Evolutionary conservation across 2,113 vertebrate genomes (phyloP).

Genomic region (Mionectes macconnelli): DNA sequence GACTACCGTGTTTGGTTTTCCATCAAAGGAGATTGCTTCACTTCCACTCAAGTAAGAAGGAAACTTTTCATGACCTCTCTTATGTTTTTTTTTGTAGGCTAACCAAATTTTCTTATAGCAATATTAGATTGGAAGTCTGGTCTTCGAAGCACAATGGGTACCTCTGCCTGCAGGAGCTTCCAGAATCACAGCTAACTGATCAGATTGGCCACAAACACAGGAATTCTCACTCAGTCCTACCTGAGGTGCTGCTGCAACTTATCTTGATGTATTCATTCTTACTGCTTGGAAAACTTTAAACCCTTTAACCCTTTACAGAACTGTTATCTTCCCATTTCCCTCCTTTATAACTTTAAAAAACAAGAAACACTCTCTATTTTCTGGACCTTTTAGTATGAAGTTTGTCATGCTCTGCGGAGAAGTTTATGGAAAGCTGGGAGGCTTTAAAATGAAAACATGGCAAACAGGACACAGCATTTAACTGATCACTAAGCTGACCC

Average conservation of each 20-base stretch:
- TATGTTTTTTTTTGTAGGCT: neutral
- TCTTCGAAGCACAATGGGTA: neutral
- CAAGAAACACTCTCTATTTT: neutral
- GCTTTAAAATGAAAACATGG: neutral
- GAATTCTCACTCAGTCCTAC: neutral
- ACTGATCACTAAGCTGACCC: neutral
- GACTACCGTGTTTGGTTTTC: neutral
- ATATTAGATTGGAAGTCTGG: neutral
- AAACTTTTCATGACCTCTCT: neutral
- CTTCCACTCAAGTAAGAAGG: neutral
- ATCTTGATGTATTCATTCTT: neutral
- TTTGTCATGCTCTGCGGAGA: neutral
- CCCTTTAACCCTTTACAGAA: neutral
- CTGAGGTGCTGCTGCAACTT: neutral
- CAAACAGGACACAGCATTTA: constrained; percentile 21
- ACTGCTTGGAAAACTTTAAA: neutral
- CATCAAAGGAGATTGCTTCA: neutral
- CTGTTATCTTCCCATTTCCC: neutral
- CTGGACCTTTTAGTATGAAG: neutral
- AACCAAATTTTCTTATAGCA: neutral
- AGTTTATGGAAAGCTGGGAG: neutral
- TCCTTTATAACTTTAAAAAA: neutral
- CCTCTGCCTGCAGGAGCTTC: neutral
- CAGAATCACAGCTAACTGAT: neutral
- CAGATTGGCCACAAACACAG: neutral